Percentiles rank a stretch among this genome's conserved stretches.
Conservation (phyloP, 2,888 invertebrate species). For the Eilema griseolum region DNA sequence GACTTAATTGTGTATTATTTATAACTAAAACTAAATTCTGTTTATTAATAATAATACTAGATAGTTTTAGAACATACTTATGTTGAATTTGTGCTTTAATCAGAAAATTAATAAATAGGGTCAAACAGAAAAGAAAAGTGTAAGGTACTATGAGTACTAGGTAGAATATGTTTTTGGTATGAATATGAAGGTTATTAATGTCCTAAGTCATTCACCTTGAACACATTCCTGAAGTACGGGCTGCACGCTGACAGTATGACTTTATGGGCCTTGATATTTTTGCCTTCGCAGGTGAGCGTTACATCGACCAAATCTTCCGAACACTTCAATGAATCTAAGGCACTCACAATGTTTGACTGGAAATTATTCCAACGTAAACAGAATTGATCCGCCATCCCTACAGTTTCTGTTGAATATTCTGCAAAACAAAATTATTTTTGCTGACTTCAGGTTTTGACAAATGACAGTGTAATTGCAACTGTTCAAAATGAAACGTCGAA, state of each 20-base stretch:
- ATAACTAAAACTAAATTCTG: not conserved
- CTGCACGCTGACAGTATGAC: slow-evolving; percentile 92
- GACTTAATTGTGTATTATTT: not conserved
- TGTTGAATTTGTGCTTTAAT: not conserved
- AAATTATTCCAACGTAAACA: slow-evolving; percentile 92
- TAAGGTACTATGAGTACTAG: slow-evolving; percentile 37
- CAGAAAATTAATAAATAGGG: slow-evolving; percentile 27
- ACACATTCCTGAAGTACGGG: slow-evolving; percentile 91
- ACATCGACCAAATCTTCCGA: slow-evolving; percentile 91
- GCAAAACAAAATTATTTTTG: slow-evolving; percentile 63
- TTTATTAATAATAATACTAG: not conserved
- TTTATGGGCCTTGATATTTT: slow-evolving; percentile 91
- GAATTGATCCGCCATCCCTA: slow-evolving; percentile 89
- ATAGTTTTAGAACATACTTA: not conserved
- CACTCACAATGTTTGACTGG: slow-evolving; percentile 90
- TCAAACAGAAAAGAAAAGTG: slow-evolving; percentile 41
- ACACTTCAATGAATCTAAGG: slow-evolving; percentile 89
- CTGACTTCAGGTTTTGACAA: slow-evolving; percentile 60
- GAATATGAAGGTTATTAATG: slow-evolving; percentile 81
- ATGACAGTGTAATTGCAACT: slow-evolving; percentile 52
- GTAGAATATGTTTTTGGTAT: slow-evolving; percentile 58
- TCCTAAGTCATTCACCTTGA: slow-evolving; percentile 89
- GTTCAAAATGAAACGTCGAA: slow-evolving; percentile 25
- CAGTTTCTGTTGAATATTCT: slow-evolving; percentile 65
- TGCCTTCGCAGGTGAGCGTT: slow-evolving; percentile 91